Evolutionary conservation across 2,797 vertebrate genomes (phyloP).

Genomic region (Pachyuromys duprasi): DNA sequence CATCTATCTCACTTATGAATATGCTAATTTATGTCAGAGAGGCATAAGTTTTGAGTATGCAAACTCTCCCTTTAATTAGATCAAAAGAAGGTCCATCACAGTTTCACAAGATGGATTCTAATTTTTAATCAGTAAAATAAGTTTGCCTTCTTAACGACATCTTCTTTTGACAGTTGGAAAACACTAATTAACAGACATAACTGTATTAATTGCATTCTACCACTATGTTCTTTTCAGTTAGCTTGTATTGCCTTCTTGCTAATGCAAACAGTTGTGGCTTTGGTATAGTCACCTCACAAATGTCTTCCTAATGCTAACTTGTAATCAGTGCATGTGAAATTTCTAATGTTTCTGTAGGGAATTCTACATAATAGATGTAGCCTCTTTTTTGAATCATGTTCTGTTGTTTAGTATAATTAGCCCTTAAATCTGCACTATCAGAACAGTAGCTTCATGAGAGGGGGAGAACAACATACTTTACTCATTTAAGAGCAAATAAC

Average conservation of each 20-base stretch:
- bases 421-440: conserved; percentile 87
- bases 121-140: conserved; percentile 89
- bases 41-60: conserved; percentile 84
- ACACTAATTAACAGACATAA: conserved; percentile 90
- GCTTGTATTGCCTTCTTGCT: conserved; percentile 85
- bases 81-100: conserved; percentile 87
- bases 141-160: conserved; percentile 87
- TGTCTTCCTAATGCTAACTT: conserved; percentile 88
- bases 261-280: conserved; percentile 87
- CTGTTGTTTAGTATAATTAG: conserved; percentile 88
- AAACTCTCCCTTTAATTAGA: conserved; percentile 88
- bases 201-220: conserved; percentile 90
- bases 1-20: conserved; percentile 88
- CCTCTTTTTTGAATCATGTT: conserved; percentile 88
- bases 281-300: conserved; percentile 85
- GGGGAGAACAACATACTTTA: conserved; percentile 87
- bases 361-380: conserved; percentile 88
- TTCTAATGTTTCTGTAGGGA: conserved; percentile 89
- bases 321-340: conserved; percentile 89
- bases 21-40: conserved; percentile 88
- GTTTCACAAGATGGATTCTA: conserved; percentile 85
- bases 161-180: conserved; percentile 89
- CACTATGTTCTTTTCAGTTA: conserved; percentile 87
- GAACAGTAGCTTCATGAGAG: conserved; percentile 85
- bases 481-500: conserved; percentile 88